Conservation (phyloP, 2,113 vertebrate genomes). For the human region GRCh38 chr3:173798001-173798500, state of each 20-base stretch:
- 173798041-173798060: background rate
- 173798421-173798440: constrained; percentile 38
- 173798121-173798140: background rate
- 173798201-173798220: background rate
- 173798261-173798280: background rate
- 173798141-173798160: background rate
- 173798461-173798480: background rate
- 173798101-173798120: background rate
- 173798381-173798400: background rate
- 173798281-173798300: background rate
- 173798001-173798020: background rate
- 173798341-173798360: background rate
- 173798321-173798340: background rate
- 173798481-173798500: background rate
- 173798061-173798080: background rate
- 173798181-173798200: background rate
- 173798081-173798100: background rate
- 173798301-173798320: background rate
- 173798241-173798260: constrained; percentile 8
- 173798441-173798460: background rate
- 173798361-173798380: background rate
- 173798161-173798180: background rate
- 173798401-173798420: background rate
- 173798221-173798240: background rate
- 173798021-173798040: background rate